Evolutionary conservation across 92 coral and sea anemone species (phyloP).

Genomic region (Diadumene lineata): DNA sequence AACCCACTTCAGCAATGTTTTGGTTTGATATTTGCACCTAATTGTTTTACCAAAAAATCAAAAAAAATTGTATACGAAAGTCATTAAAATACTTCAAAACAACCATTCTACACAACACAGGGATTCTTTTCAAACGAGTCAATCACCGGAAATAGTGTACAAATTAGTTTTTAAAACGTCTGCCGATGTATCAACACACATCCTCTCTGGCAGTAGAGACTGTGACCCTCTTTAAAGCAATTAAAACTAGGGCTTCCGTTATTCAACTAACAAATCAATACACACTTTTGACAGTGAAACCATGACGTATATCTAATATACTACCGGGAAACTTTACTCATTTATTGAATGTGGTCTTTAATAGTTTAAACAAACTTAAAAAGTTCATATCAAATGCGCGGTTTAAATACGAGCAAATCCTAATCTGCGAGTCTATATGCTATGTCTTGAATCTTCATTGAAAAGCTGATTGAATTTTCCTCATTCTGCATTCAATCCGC

Average conservation of each 20-base stretch:
- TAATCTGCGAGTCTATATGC: neutral
- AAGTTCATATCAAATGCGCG: constrained; percentile 1
- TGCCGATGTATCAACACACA: constrained; percentile 20
- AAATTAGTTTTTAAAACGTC: constrained; percentile 39
- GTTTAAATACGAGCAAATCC: constrained; percentile 6
- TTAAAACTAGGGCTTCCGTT: constrained; percentile 29
- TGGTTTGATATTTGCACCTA: neutral
- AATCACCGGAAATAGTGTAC: constrained; percentile 34
- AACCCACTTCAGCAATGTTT: neutral
- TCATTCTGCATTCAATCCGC: neutral
- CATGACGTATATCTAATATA: constrained; percentile 10
- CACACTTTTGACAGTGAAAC: constrained; percentile 18
- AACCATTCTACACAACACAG: constrained; percentile 15
- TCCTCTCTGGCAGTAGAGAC: constrained; percentile 8
- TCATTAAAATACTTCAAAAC: neutral
- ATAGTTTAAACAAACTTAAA: constrained; percentile 5
- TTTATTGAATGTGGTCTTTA: constrained; percentile 20
- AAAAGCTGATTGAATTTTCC: constrained; percentile 14
- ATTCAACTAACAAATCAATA: neutral
- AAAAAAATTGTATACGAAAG: neutral
- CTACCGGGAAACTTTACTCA: constrained; percentile 14
- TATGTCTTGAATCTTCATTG: neutral
- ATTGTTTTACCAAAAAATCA: constrained; percentile 12
- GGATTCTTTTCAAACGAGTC: constrained; percentile 15
- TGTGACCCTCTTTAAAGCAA: constrained; percentile 5